Conservation (phyloP, 1,140 invertebrate species). For the Sycophila sp. region DNA sequence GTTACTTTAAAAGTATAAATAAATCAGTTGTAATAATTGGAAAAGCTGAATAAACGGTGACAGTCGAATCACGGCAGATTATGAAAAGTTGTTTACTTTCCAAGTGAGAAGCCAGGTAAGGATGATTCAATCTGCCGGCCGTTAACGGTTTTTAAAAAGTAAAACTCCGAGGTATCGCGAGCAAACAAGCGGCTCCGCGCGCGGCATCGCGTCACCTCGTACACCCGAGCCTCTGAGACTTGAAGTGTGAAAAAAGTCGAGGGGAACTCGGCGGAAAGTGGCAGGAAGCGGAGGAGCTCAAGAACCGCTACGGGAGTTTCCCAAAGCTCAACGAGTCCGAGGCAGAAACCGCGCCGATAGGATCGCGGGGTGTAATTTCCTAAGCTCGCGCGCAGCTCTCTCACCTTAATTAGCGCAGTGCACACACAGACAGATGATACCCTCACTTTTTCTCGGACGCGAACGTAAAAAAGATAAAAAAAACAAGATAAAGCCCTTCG, state of each 20-base stretch:
- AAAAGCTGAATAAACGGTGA: neutral
- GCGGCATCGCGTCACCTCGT: no score
- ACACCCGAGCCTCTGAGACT: neutral
- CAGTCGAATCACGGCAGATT: neutral
- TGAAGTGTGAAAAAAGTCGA: neutral
- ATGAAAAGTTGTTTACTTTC: conserved; percentile 28
- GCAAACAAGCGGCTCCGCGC: neutral
- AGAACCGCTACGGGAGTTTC: neutral
- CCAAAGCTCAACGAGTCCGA: neutral
- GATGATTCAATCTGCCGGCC: conserved; percentile 28
- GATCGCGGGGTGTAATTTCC: no score
- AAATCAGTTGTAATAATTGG: no score
- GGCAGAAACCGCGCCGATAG: neutral
- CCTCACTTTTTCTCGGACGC: no score
- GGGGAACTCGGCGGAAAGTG: no score
- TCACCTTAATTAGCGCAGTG: no score
- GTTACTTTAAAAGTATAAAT: no score
- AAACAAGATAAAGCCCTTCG: no score
- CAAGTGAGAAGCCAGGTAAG: neutral
- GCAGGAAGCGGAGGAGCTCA: neutral
- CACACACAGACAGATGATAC: no score
- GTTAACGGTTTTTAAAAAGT: conserved; percentile 38
- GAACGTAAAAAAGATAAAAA: no score
- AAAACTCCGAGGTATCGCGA: conserved; percentile 6
- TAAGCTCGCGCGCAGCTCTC: no score